These are phyloP conservation scores for Aleiodes sp. DNA, from an alignment of 1,140 invertebrate species.

Conservation along the genomic window DNA sequence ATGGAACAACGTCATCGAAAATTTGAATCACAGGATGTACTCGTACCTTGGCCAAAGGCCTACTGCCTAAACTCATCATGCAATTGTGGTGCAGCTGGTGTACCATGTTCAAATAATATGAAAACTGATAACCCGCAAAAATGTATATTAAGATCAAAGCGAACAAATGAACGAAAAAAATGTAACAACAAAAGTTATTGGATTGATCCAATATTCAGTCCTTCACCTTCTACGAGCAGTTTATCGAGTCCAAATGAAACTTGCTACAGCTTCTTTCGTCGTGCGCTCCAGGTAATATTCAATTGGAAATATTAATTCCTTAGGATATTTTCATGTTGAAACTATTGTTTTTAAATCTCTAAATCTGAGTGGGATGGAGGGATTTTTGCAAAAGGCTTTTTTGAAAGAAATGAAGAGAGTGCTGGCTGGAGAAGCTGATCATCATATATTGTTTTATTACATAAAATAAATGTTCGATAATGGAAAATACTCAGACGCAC, in stretches of 20 bases:
- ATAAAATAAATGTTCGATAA: too few relatives aligned
- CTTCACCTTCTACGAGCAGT: constrained; percentile 82
- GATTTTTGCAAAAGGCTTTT: too few relatives aligned
- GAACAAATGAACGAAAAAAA: constrained; percentile 40
- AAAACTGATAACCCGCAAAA: constrained; percentile 43
- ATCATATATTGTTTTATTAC: too few relatives aligned
- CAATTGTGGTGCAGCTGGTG: constrained; percentile 30
- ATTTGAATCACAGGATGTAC: constrained; percentile 92
- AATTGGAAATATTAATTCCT: background rate
- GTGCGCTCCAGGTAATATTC: constrained; percentile 82
- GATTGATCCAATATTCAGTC: constrained; percentile 69
- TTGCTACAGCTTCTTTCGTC: constrained; percentile 91
- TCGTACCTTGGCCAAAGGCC: constrained; percentile 89
- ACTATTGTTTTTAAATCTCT: too few relatives aligned
- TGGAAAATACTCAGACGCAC: too few relatives aligned
- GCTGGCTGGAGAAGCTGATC: too few relatives aligned
- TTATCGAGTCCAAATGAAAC: constrained; percentile 91
- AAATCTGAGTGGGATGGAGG: too few relatives aligned
- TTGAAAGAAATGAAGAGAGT: too few relatives aligned
- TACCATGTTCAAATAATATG: constrained; percentile 40
- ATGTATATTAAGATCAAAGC: constrained; percentile 46
- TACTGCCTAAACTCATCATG: constrained; percentile 54
- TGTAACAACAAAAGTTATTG: constrained; percentile 69
- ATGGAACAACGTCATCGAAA: constrained; percentile 93
- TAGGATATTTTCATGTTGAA: too few relatives aligned